Conservation (phyloP, 2,797 vertebrate species). For the Takifugu ocellatus region DNA sequence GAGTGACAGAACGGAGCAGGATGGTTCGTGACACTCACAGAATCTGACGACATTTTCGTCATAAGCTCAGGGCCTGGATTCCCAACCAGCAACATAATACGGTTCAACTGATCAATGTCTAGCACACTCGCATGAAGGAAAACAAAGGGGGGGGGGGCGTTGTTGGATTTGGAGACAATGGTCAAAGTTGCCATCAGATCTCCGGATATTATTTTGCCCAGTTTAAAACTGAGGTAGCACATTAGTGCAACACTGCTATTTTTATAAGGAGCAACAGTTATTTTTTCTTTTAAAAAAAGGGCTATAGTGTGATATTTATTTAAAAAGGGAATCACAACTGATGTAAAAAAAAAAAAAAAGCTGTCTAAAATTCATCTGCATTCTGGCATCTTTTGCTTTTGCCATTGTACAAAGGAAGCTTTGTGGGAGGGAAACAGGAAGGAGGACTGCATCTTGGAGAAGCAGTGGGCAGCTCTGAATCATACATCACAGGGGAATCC, state of each 20-base stretch:
- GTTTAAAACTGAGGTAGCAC: no score
- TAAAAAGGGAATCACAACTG: not conserved
- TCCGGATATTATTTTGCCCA: constrained; percentile 3
- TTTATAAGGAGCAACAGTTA: no score
- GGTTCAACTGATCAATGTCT: constrained; percentile 99
- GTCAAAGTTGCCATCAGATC: constrained; percentile 11
- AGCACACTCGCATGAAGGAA: constrained; percentile 93
- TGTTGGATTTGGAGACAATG: constrained; percentile 14
- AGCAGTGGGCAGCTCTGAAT: constrained; percentile 54
- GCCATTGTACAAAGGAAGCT: constrained; percentile 15
- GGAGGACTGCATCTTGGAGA: constrained; percentile 32
- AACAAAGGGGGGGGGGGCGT: constrained; percentile 71
- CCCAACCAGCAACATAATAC: constrained; percentile 95
- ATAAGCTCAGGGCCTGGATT: constrained; percentile 92
- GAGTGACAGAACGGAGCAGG: constrained; percentile 21
- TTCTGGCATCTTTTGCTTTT: constrained; percentile 10
- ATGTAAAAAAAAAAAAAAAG: no score
- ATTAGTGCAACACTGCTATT: no score
- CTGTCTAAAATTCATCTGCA: not conserved
- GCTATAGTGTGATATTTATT: not conserved
- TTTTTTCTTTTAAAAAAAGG: no score
- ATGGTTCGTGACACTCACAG: constrained; percentile 83
- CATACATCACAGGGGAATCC: constrained; percentile 39
- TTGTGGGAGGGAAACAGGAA: constrained; percentile 50
- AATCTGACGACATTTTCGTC: constrained; percentile 97